A percentile compares a stretch with the other conserved stretches of the same genome.
These are phyloP conservation scores for Hippasteria phrygiana DNA, from an alignment of 53 echinoderm and acorn worm species.

Conservation along the genomic window DNA sequence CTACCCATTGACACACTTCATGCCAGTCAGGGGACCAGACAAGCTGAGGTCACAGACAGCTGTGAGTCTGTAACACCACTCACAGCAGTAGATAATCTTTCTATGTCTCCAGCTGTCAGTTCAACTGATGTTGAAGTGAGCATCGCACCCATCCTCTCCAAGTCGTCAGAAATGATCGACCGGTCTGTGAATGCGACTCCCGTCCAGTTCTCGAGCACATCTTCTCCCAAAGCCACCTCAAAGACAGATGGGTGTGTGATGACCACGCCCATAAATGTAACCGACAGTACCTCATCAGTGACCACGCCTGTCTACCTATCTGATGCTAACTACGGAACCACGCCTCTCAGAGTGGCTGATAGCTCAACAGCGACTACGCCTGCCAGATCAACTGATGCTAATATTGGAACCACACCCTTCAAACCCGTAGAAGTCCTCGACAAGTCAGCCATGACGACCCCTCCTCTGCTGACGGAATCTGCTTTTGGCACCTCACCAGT, in stretches of 20 bases:
- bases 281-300: constrained; percentile 38
- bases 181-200: not conserved
- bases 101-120: not conserved
- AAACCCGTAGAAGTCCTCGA: not conserved
- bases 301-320: constrained; percentile 43
- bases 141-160: constrained; percentile 32
- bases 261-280: constrained; percentile 48
- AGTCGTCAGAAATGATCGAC: not conserved
- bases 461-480: not conserved
- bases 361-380: constrained; percentile 60
- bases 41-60: not conserved
- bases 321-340: constrained; percentile 51
- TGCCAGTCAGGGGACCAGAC: not conserved
- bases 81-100: not conserved
- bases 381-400: constrained; percentile 11
- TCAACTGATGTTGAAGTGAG: constrained; percentile 33
- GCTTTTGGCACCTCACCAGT: constrained; percentile 1
- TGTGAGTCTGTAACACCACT: not conserved
- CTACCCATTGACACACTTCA: not conserved
- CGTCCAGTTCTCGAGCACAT: not conserved
- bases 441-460: not conserved
- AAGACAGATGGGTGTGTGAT: not conserved
- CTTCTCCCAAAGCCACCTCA: not conserved
- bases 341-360: constrained; percentile 52
- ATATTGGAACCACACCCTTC: constrained; percentile 63